These are phyloP conservation scores for Vipera ursinii DNA, from an alignment of 2,797 vertebrate genomes.

Conservation along the genomic window DNA sequence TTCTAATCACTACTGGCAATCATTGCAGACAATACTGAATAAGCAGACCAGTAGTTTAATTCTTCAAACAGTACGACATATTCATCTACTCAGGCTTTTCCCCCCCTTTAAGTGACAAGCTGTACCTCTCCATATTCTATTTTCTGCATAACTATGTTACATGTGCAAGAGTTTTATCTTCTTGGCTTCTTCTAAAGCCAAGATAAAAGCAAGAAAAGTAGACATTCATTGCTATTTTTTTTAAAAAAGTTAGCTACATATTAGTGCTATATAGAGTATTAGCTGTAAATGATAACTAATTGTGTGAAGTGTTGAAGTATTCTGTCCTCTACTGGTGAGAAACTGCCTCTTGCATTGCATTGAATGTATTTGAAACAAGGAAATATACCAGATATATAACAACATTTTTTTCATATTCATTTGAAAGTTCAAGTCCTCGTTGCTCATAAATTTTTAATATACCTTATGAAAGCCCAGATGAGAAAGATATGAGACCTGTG, in stretches of 20 bases:
- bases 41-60: background rate
- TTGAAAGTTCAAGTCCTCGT: background rate
- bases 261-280: background rate
- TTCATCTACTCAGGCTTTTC: background rate
- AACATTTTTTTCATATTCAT: background rate
- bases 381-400: background rate
- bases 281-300: background rate
- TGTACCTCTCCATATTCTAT: background rate
- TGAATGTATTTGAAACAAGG: background rate
- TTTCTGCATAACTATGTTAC: background rate
- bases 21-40: background rate
- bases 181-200: background rate
- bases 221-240: background rate
- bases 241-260: background rate
- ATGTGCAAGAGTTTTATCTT: background rate
- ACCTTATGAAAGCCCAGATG: background rate
- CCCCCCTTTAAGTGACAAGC: background rate
- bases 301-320: background rate
- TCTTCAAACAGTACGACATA: background rate
- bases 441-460: background rate
- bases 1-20: background rate
- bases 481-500: background rate
- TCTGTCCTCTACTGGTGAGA: slow-evolving; percentile 50
- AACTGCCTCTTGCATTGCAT: background rate
- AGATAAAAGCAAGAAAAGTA: background rate